A percentile compares a stretch with the other conserved stretches of the same genome.
phyloP scores from a whole-genome alignment of 2,113 vertebrate genomes.

The Numenius arquata region DNA sequence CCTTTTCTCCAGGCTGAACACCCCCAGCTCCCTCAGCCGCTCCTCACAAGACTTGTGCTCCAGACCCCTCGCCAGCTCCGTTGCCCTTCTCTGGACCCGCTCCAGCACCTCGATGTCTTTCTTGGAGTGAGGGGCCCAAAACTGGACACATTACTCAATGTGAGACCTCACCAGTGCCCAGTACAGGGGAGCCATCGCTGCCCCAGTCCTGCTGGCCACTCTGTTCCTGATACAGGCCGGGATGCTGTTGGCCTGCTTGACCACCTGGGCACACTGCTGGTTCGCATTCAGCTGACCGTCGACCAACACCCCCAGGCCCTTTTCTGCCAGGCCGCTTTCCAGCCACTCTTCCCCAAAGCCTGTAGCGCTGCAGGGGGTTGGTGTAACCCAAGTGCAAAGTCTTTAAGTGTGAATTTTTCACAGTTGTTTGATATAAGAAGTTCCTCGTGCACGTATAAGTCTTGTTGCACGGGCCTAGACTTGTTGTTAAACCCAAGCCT shows the following conservation, averaged over 20 bases:
- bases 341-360: neutral
- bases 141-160: neutral
- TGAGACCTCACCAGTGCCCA: neutral
- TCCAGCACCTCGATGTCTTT: neutral
- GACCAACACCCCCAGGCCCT: neutral
- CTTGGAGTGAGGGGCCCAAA: neutral
- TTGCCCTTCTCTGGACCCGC: neutral
- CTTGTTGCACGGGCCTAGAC: neutral
- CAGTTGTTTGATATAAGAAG: neutral
- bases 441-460: neutral
- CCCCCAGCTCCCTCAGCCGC: neutral
- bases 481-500: neutral
- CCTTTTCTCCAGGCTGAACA: neutral
- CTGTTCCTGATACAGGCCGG: neutral
- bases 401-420: neutral
- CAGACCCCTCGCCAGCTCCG: neutral
- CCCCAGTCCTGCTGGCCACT: neutral
- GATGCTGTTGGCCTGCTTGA: neutral
- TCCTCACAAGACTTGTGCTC: neutral
- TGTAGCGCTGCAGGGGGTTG: neutral
- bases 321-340: neutral
- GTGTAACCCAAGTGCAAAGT: neutral
- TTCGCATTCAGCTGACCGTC: neutral
- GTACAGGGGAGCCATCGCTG: neutral
- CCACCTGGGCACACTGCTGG: neutral